A percentile compares a stretch with the other conserved stretches of the same genome.
phyloP scores from a whole-genome alignment of 2,113 vertebrate species.

The Pongo pygmaeus region DNA sequence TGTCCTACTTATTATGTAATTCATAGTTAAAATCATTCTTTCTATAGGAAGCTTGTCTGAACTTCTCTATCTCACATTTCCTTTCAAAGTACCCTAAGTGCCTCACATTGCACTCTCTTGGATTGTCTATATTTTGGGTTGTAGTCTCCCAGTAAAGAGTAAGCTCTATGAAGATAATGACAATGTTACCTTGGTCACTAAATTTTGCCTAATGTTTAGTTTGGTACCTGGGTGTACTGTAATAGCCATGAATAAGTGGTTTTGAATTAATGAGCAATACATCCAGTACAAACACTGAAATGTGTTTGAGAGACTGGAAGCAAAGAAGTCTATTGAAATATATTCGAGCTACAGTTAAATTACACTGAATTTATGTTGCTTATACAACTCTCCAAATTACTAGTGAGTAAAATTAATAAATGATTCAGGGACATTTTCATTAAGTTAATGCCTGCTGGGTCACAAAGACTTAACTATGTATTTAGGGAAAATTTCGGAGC shows the following conservation, averaged over 20 bases:
- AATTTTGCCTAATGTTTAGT: background rate
- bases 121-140: background rate
- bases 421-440: background rate
- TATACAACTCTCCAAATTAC: background rate
- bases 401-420: background rate
- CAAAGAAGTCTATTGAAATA: background rate
- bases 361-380: background rate
- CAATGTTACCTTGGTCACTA: background rate
- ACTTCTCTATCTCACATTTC: background rate
- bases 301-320: background rate
- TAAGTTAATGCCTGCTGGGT: background rate
- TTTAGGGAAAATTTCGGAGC: background rate
- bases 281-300: background rate
- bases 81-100: background rate
- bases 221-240: background rate
- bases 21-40: background rate
- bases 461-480: background rate
- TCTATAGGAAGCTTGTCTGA: background rate
- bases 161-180: background rate
- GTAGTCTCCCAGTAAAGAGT: background rate
- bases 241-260: background rate
- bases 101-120: rapidly evolving
- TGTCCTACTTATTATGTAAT: background rate
- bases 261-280: background rate
- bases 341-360: background rate